Evolutionary conservation across 2,113 vertebrate species (phyloP), one percentile per base, ranked within the genome.

Genomic region (Acrocephalus arundinaceus): DNA sequence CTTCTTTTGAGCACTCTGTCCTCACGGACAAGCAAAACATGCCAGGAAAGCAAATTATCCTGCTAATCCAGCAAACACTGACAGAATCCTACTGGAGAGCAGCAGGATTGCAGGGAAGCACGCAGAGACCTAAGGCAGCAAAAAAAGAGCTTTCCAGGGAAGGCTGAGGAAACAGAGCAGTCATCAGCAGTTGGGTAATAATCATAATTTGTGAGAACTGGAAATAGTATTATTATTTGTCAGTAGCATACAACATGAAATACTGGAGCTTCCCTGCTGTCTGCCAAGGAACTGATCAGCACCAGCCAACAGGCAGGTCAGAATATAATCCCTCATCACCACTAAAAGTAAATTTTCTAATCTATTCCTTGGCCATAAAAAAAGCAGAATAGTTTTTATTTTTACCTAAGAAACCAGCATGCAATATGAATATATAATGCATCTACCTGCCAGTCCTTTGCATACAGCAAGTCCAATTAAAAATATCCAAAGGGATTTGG

Each of bases 21-120:
- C 87, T 93, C n/a, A 28, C 0, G 37, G 88, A 93, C 75, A 93
- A 95, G 86, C n/a, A 84, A 95, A 97, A 89, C 67, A 97, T n/a
- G 61, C 65, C 62, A 49, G 80, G 82, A 92, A 94, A 98, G 83
- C 81, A 87, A 96, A 96, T 96, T 86, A 93, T 41, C 45, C 81
- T 33, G 55, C 52, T 72, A 95, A 96, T 61, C 86, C 88, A 87
- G 72, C 28, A 63, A 96, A 87, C 59, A 23, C 65, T 58, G 73
- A 82, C 45, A 93, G 91, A 82, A 89, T 51, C 74, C 88, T 90
- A 75, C 61, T 81, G 81, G 87, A 90, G 55, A 39, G 27, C 81
- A 92, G 92, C 71, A 97, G 83, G 93, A 89, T 61, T 33, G 57
- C 35, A 49, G 27, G 81, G 82, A 94, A 89, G 80, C 92, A 70